A percentile compares a stretch with the other conserved stretches of the same genome.
These are phyloP conservation scores for Drosophila oshimai DNA, from an alignment of 1,140 invertebrate genomes.

Conservation along the genomic window DNA sequence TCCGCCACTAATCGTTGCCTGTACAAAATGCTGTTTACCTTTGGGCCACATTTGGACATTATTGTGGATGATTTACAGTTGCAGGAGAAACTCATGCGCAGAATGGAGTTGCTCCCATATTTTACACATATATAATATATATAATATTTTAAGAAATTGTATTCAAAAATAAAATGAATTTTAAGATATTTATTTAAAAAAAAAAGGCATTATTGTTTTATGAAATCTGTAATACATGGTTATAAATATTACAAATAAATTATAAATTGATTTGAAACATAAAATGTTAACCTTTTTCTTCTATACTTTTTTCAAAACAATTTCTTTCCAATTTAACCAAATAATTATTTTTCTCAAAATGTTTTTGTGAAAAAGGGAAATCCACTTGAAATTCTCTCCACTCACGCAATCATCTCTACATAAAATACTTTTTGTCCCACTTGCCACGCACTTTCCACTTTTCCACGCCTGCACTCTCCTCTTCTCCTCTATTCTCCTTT, in stretches of 20 bases:
- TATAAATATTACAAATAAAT: no score
- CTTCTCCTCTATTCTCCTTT: conserved; percentile 2
- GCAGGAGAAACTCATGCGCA: neutral
- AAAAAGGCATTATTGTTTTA: no score
- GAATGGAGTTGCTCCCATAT: neutral
- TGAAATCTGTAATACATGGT: no score
- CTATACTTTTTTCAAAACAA: neutral
- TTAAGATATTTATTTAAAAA: no score
- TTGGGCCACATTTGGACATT: neutral
- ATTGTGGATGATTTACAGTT: neutral
- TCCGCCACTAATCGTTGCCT: conserved; percentile 2
- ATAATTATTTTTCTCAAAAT: no score
- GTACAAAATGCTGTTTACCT: conserved; percentile 15
- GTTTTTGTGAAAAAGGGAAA: neutral
- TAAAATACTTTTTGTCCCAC: conserved; percentile 15
- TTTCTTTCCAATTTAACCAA: no score
- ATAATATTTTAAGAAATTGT: no score
- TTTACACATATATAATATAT: neutral
- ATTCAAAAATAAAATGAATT: no score
- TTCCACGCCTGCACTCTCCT: conserved; percentile 32
- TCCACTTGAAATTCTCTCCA: neutral
- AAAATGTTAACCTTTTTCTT: no score
- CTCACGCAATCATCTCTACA: conserved; percentile 9
- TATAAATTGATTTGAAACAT: no score
- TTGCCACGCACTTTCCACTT: conserved; percentile 69